These are phyloP conservation scores for Malthinus flaveolus DNA, from an alignment of 2,888 invertebrate genomes.

Conservation along the genomic window DNA sequence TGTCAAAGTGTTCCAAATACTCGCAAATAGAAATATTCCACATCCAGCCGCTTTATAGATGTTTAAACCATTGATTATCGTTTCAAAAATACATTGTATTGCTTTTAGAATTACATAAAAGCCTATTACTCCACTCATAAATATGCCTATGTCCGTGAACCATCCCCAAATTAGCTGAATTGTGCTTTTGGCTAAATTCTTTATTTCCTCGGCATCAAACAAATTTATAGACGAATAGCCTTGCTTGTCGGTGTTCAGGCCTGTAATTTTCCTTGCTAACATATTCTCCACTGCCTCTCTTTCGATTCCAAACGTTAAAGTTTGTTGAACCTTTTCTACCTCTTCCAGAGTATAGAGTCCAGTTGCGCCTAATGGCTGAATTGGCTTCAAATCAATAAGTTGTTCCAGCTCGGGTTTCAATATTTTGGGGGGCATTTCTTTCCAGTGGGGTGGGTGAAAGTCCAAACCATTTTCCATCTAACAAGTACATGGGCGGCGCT, in stretches of 20 bases:
- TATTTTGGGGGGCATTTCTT: no score
- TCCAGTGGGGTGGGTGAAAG: no score
- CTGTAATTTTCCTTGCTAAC: background rate
- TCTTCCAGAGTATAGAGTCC: conserved; percentile 1
- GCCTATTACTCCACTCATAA: background rate
- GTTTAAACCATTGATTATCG: background rate
- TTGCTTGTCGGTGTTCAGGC: background rate
- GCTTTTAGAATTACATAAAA: background rate
- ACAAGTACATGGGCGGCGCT: no score
- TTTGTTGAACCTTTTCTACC: background rate
- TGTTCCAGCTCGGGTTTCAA: background rate
- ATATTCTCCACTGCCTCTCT: background rate
- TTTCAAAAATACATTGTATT: background rate
- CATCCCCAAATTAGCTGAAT: background rate
- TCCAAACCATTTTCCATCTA: background rate
- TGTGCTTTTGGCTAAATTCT: background rate
- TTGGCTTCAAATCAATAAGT: background rate
- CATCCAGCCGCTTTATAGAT: conserved; percentile 5
- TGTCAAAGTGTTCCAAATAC: conserved; percentile 1
- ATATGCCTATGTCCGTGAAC: conserved; percentile 1
- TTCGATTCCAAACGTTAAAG: background rate
- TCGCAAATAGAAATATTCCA: background rate
- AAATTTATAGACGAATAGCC: background rate
- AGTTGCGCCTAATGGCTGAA: background rate
- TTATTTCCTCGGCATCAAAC: conserved; percentile 1